These are phyloP conservation scores for Synodontis membranacea DNA, from an alignment of 2,113 vertebrate species.

Conservation along the genomic window DNA sequence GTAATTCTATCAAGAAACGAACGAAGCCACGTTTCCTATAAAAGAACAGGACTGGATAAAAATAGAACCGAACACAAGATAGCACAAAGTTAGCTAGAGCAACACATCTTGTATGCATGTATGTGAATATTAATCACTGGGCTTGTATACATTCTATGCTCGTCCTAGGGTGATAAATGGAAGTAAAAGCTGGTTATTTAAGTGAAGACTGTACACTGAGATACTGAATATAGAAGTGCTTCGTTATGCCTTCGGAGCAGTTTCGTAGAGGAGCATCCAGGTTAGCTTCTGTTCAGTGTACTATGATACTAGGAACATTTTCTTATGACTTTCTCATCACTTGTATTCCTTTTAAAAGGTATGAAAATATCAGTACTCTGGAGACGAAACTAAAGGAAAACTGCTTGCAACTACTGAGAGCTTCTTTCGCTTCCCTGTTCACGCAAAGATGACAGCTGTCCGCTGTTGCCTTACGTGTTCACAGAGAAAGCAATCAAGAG, in stretches of 20 bases:
- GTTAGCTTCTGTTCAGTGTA: not conserved
- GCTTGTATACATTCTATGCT: slow-evolving; percentile 58
- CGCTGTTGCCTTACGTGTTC: not conserved
- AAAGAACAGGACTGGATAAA: slow-evolving; percentile 51
- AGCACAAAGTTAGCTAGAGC: slow-evolving; percentile 45
- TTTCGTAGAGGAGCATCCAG: slow-evolving; percentile 28
- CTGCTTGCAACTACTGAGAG: slow-evolving; percentile 7
- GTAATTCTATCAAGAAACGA: slow-evolving; percentile 61
- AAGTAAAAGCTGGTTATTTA: slow-evolving; percentile 8
- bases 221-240: slow-evolving; percentile 29
- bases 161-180: slow-evolving; percentile 24
- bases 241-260: slow-evolving; percentile 34
- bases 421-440: slow-evolving; percentile 3
- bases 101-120: slow-evolving; percentile 69
- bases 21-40: slow-evolving; percentile 51
- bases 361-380: slow-evolving; percentile 44
- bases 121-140: slow-evolving; percentile 56
- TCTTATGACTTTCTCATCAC: not conserved
- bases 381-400: not conserved
- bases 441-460: not conserved
- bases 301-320: not conserved
- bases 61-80: slow-evolving; percentile 36
- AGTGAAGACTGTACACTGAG: slow-evolving; percentile 11
- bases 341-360: slow-evolving; percentile 11
- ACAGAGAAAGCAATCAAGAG: not conserved